Percentiles rank a stretch among this genome's conserved stretches.
These are phyloP conservation scores for Sesia bembeciformis DNA, from an alignment of 2,888 invertebrate genomes.

Conservation along the genomic window DNA sequence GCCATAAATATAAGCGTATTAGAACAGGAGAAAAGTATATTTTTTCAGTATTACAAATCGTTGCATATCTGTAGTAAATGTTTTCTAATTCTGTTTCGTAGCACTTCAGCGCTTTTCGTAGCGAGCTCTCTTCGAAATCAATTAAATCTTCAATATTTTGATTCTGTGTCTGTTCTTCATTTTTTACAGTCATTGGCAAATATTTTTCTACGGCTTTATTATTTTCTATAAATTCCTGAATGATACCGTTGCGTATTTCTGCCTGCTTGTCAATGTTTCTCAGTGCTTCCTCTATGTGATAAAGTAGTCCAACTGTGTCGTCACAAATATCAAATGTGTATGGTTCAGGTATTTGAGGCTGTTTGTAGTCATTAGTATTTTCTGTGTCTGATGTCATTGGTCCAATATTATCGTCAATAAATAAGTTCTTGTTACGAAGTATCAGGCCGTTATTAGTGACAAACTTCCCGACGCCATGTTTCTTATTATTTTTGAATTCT, in stretches of 20 bases:
- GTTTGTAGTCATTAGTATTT: slow-evolving; percentile 15
- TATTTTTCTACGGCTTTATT: slow-evolving; percentile 21
- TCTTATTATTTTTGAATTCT: slow-evolving; percentile 68
- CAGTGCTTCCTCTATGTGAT: slow-evolving; percentile 54
- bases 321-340: slow-evolving; percentile 42
- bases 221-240: slow-evolving; percentile 39
- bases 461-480: slow-evolving; percentile 71
- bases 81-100: slow-evolving; percentile 60
- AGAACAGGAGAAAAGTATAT: slow-evolving; percentile 53
- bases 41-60: slow-evolving; percentile 47
- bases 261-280: slow-evolving; percentile 41
- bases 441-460: slow-evolving; percentile 73
- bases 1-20: slow-evolving; percentile 74
- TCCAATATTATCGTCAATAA: slow-evolving; percentile 64
- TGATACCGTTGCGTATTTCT: slow-evolving; percentile 31
- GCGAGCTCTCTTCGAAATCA: slow-evolving; percentile 54
- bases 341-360: slow-evolving; percentile 19
- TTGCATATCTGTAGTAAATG: slow-evolving; percentile 70
- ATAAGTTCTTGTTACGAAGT: slow-evolving; percentile 61
- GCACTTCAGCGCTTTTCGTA: slow-evolving; percentile 54
- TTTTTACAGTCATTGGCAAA: slow-evolving; percentile 8
- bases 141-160: slow-evolving; percentile 28
- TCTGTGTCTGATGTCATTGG: slow-evolving; percentile 19
- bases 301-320: slow-evolving; percentile 50
- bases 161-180: slow-evolving; percentile 7